Percentiles rank a stretch among this genome's conserved stretches.
Conservation (phyloP, 64 coral and sea anemone genomes). For the Pocillopora verrucosa region DNA sequence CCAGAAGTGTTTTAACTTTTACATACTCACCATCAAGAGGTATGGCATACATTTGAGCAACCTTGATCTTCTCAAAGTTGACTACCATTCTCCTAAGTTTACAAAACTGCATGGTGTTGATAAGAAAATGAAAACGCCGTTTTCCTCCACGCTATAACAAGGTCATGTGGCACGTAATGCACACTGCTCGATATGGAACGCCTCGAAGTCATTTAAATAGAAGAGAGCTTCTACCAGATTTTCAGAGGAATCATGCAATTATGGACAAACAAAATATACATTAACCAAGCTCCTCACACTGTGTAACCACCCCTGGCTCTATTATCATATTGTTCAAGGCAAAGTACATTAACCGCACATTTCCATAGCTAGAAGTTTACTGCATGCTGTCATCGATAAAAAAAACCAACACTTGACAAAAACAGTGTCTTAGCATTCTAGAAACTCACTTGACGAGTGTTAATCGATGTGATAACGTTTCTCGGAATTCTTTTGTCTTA, state of each 20-base stretch:
- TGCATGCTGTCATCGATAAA: background rate
- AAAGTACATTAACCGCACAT: background rate
- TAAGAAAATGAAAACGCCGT: background rate
- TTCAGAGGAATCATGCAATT: background rate
- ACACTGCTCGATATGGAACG: background rate
- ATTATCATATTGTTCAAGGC: background rate
- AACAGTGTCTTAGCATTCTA: background rate
- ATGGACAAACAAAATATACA: too few relatives aligned
- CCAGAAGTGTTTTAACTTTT: background rate
- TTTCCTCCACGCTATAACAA: background rate
- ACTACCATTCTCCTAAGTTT: background rate
- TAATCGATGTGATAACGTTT: too few relatives aligned
- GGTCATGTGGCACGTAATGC: background rate
- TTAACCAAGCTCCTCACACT: background rate
- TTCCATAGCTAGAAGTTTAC: background rate
- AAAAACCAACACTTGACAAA: background rate
- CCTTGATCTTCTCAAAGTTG: background rate
- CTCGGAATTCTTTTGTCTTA: too few relatives aligned
- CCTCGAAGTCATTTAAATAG: background rate
- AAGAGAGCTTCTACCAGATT: background rate
- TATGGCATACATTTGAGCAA: background rate
- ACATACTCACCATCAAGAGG: background rate
- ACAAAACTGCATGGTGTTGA: background rate
- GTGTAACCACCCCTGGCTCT: constrained; percentile 22
- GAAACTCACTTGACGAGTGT: too few relatives aligned